Percentiles rank a stretch among this genome's conserved stretches.
phyloP scores from a whole-genome alignment of 2,797 vertebrate genomes.

The Chaunax sp. region DNA sequence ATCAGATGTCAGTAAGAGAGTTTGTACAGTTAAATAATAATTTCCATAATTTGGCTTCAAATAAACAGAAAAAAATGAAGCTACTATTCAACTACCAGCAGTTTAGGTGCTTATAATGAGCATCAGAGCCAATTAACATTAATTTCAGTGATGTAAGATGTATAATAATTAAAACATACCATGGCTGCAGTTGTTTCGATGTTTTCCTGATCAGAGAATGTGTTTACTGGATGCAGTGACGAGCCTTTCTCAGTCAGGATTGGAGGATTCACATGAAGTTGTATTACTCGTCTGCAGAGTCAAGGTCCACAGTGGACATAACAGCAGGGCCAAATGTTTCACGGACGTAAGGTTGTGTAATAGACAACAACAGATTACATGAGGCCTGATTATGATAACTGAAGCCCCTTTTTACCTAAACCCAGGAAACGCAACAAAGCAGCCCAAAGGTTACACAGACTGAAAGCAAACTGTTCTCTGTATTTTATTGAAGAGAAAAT shows the following conservation, averaged over 20 bases:
- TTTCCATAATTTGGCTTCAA: not conserved
- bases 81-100: not conserved
- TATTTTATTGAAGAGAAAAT: not conserved
- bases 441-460: not conserved
- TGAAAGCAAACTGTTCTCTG: not conserved
- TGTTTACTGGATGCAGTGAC: not conserved
- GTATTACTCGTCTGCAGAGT: slow-evolving; percentile 22
- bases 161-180: slow-evolving; percentile 60
- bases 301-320: slow-evolving; percentile 55
- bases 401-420: slow-evolving; percentile 29
- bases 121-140: not conserved
- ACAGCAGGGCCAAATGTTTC: slow-evolving; percentile 36
- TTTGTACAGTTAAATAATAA: not conserved
- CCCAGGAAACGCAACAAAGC: not conserved
- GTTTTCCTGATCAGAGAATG: slow-evolving; percentile 3
- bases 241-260: not conserved
- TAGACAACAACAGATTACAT: slow-evolving; percentile 12
- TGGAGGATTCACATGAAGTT: not conserved
- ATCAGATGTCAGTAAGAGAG: not conserved
- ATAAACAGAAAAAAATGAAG: no score
- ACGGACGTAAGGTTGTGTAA: slow-evolving; percentile 55
- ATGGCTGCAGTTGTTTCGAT: slow-evolving; percentile 29
- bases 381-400: slow-evolving; percentile 23
- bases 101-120: not conserved
- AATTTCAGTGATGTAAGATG: not conserved